A percentile compares a stretch with the other conserved stretches of the same genome.
Conservation (phyloP, 2,888 invertebrate genomes). For the Patella ulyssiponensis region DNA sequence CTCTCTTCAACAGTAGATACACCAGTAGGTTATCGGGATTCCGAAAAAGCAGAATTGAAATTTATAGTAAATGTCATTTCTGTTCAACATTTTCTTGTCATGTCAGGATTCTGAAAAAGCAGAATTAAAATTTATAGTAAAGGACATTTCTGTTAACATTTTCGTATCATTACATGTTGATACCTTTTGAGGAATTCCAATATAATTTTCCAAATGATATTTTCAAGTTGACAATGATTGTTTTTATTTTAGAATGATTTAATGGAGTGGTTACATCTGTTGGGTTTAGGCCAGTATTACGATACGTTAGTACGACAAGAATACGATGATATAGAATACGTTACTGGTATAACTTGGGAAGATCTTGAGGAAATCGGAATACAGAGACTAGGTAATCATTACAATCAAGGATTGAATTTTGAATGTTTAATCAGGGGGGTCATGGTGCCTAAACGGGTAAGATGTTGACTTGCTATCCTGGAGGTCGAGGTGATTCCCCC, state of each 20-base stretch:
- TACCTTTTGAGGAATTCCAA: not conserved
- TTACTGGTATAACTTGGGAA: slow-evolving; percentile 97
- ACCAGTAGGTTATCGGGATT: not conserved
- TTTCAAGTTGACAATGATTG: not conserved
- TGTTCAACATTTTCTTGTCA: not conserved
- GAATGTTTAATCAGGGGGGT: not conserved
- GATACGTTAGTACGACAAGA: slow-evolving; percentile 92
- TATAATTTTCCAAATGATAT: not conserved
- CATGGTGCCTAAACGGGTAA: too few relatives aligned
- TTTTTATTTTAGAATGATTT: slow-evolving; percentile 82
- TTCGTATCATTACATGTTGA: not conserved
- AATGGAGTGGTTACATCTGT: slow-evolving; percentile 93
- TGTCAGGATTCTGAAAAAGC: not conserved
- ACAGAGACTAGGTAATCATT: slow-evolving; percentile 72
- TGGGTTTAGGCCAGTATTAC: slow-evolving; percentile 93
- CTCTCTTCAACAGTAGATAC: too few relatives aligned
- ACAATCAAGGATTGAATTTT: not conserved
- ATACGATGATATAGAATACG: slow-evolving; percentile 93
- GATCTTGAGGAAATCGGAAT: slow-evolving; percentile 95
- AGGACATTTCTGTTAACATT: not conserved
- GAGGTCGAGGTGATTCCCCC: too few relatives aligned
- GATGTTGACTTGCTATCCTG: too few relatives aligned
- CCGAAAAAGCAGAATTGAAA: not conserved
- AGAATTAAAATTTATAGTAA: too few relatives aligned
- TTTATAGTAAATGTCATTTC: not conserved